Evolutionary conservation across 2,113 vertebrate genomes (phyloP), one percentile per base, ranked within the genome.

Genomic region (Carlito syrichta): DNA sequence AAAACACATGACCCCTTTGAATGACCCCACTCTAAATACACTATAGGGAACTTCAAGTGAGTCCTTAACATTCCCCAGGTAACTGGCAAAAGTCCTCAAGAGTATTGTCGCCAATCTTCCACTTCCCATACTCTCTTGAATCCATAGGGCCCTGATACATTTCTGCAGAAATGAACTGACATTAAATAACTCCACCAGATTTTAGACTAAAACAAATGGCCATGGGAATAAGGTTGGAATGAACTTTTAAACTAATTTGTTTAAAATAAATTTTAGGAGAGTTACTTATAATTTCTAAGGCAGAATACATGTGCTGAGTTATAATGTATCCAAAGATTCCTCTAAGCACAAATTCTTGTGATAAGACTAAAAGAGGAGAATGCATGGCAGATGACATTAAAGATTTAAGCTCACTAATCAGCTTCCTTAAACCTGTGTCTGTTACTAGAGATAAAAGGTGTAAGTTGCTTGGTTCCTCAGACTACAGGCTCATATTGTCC

Each of bases 201-300:
- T 62, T 95, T 43, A 90, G 84, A 76, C 19, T 50, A 85, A 87
- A 85, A 66, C 3, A 91, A 92, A 81, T 43, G n/a, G n/a, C n/a
- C n/a, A n/a, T n/a, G n/a, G n/a, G n/a, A n/a, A n/a, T n/a, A n/a
- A n/a, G n/a, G n/a, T n/a, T n/a, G n/a, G n/a, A n/a, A n/a, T n/a
- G n/a, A n/a, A n/a, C n/a, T n/a, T n/a, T n/a, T n/a, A n/a, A n/a
- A n/a, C n/a, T n/a, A n/a, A n/a, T n/a, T n/a, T 85, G 17, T 84
- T 27, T 91, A 91, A 93, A n/a, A 14, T 40, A 82, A 91, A 93
- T 74, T 96, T 89, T 52, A 79, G 71, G 63, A 60, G 14, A 93
- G 9, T 91, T 60, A 43, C 50, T 89, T 89, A 38, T 60, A 83
- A 30, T 84, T 89, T 96, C 40, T 93, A 77, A 86, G 54, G 79